Base-by-base conservation (phyloP, 1,140 invertebrate species). In the Oppia nitens region DNA sequence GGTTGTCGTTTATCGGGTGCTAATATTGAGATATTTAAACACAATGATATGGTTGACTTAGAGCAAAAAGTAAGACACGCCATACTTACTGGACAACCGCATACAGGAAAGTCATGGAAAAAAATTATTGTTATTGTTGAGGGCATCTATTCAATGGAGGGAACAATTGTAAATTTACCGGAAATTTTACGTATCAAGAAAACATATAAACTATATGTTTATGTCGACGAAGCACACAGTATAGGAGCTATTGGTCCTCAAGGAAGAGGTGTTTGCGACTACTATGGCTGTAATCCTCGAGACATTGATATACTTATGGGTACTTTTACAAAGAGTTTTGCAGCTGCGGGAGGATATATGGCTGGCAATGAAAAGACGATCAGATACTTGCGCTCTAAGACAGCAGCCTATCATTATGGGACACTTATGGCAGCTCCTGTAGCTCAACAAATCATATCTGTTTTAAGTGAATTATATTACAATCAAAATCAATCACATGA, bases 231-330 rank as follows among this genome's bases (percentile, higher is more conserved):
- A 73, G 95, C 95, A 9, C 95, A 99, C 73, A 94, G 89, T 67
- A 84, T 95, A 60, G 95, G 94, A 49, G 93, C 94, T 0, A 77
- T 95, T 73, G 94, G 94, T 12, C 77, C 80, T 23, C 73, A 76
- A 66, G 95, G 95, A 2, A 76, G 86, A 64, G 96, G 96, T 32
- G 82, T 96, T 27, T 79, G 85, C 3, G 87, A 93, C 69, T 91
- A 90, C 72, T 87, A 77, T 68, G 81, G 79, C 26, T 78, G 85
- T 63, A 76, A 90, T 76, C 83, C 92, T 0, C 76, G 75, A 21
- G 88, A 98, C 67, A 79, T 99, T 3, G 96, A 99, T 68, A 84
- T 98, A 64, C 75, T 96, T 28, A 98, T 98, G 95, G 95, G 95
- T 53, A 92, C 88, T 11, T 92, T 88, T 70, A 91, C 87, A 1